Evolutionary conservation across 2,888 invertebrate genomes (phyloP).

Genomic region (Nomada goodeniana): DNA sequence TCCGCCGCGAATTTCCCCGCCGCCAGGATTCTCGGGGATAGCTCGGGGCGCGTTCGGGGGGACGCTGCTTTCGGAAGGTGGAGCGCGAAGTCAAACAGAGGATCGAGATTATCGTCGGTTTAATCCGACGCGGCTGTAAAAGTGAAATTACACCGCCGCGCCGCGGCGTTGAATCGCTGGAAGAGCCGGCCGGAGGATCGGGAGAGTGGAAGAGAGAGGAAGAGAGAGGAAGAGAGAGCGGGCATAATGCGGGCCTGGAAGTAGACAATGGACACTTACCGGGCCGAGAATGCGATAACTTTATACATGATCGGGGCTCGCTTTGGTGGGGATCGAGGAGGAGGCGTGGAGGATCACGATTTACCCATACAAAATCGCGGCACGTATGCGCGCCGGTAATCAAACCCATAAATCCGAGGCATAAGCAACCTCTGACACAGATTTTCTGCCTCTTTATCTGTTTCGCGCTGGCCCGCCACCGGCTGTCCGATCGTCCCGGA

Average conservation of each 20-base stretch:
- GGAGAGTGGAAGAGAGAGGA: neutral
- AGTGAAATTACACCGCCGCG: conserved; percentile 67
- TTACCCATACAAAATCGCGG: conserved; percentile 78
- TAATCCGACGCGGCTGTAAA: conserved; percentile 65
- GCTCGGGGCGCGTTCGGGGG: too few relatives aligned
- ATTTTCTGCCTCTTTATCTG: conserved; percentile 68
- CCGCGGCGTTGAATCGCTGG: conserved; percentile 39
- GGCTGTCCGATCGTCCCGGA: conserved; percentile 53
- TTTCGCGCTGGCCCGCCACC: conserved; percentile 49
- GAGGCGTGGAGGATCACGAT: conserved; percentile 81
- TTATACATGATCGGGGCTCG: conserved; percentile 71
- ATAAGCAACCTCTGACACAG: conserved; percentile 78
- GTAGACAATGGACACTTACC: conserved; percentile 78
- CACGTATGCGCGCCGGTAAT: conserved; percentile 75
- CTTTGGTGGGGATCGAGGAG: conserved; percentile 66
- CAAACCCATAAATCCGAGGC: conserved; percentile 79
- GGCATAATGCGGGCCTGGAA: conserved; percentile 64
- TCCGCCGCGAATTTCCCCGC: conserved; percentile 21
- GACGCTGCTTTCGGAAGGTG: neutral
- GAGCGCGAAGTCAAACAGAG: conserved; percentile 2
- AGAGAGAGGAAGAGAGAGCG: conserved; percentile 14
- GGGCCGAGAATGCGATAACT: conserved; percentile 76
- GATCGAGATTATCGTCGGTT: conserved; percentile 56
- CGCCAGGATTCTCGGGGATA: too few relatives aligned
- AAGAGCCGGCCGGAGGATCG: neutral